These are phyloP conservation scores for Rhynchopsitta pachyrhyncha DNA, from an alignment of 2,113 vertebrate species.

Conservation along the genomic window DNA sequence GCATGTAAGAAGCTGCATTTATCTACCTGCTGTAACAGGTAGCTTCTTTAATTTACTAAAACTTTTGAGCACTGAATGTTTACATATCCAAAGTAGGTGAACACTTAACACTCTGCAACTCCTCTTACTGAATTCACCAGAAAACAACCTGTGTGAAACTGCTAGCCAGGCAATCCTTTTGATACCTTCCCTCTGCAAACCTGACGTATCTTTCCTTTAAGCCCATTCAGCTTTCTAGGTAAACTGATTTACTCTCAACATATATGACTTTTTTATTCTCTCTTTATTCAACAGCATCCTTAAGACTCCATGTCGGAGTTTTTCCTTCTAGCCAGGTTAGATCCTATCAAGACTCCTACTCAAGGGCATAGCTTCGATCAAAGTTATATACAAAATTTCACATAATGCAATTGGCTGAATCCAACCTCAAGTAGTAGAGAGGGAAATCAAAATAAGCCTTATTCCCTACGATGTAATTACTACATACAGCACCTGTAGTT, in stretches of 20 bases:
- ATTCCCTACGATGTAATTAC: accelerated
- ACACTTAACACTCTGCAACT: not conserved
- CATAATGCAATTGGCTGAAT: accelerated
- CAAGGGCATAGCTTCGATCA: accelerated
- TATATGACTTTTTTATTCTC: accelerated
- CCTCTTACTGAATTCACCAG: not conserved
- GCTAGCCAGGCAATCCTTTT: not conserved
- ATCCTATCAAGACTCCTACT: accelerated
- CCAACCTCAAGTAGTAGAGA: accelerated
- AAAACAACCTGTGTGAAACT: accelerated
- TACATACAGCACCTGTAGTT: accelerated
- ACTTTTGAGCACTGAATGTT: not conserved
- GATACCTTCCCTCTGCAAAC: not conserved
- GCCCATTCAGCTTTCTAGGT: not conserved
- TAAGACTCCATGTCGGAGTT: not conserved
- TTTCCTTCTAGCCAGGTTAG: not conserved
- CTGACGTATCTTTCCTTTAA: not conserved
- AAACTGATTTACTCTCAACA: not conserved
- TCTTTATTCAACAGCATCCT: not conserved
- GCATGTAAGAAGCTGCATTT: not conserved
- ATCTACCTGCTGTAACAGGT: not conserved
- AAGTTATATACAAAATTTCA: accelerated
- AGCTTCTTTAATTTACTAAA: not conserved
- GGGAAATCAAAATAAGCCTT: accelerated
- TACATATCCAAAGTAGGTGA: accelerated